Evolutionary conservation across 2,888 invertebrate species (phyloP).

Genomic region (Phortica magna): DNA sequence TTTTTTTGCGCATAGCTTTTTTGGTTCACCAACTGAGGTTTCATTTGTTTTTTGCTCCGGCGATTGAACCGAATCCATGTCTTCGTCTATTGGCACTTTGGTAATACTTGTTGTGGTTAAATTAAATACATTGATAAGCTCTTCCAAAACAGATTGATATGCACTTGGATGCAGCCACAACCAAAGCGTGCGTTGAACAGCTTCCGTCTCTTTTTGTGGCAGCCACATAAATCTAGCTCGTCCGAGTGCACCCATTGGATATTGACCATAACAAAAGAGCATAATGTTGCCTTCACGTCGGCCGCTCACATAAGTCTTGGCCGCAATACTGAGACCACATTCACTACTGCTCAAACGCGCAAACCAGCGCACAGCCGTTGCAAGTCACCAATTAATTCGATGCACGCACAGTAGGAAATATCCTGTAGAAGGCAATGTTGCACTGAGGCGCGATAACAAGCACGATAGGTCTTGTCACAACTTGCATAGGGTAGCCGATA

Average conservation of each 20-base stretch:
- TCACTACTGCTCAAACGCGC: conserved; percentile 80
- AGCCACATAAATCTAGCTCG: conserved; percentile 87
- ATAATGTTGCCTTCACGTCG: conserved; percentile 85
- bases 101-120: conserved; percentile 57
- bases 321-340: conserved; percentile 83
- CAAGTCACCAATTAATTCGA: conserved; percentile 85
- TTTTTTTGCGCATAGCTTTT: conserved; percentile 48
- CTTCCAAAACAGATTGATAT: conserved; percentile 80
- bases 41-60: conserved; percentile 10
- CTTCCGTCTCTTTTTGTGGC: conserved; percentile 60
- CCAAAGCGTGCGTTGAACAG: conserved; percentile 82
- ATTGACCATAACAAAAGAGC: conserved; percentile 82
- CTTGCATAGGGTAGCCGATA: conserved; percentile 88
- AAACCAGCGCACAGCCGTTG: conserved; percentile 81
- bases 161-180: conserved; percentile 91
- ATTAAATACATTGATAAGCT: conserved; percentile 79
- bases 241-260: conserved; percentile 87
- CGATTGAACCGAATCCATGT: conserved; percentile 19
- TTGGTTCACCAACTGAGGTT: neutral
- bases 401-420: conserved; percentile 88
- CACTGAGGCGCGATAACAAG: conserved; percentile 90
- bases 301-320: conserved; percentile 84
- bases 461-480: conserved; percentile 91
- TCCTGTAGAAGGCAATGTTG: conserved; percentile 92
- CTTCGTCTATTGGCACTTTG: conserved; percentile 43